phyloP scores from a whole-genome alignment of 2,888 invertebrate species.

The Drosophila bunnanda region DNA sequence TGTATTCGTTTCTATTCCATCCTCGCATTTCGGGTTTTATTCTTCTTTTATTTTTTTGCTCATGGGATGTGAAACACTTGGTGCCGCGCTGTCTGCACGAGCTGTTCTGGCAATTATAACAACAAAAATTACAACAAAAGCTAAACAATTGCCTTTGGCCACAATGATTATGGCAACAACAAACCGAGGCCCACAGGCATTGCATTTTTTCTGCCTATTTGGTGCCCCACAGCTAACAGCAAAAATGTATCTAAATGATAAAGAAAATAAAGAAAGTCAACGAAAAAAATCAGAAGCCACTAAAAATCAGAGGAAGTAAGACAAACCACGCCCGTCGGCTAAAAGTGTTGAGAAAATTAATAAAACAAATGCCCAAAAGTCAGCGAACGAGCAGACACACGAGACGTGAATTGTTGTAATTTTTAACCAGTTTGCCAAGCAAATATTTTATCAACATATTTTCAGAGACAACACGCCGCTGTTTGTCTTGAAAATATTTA shows the following conservation, averaged over 20 bases:
- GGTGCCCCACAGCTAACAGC: slow-evolving; percentile 55
- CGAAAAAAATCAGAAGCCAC: background rate
- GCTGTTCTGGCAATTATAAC: slow-evolving; percentile 56
- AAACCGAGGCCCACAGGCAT: slow-evolving; percentile 51
- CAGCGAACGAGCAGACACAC: slow-evolving; percentile 41
- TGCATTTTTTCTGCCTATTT: slow-evolving; percentile 61
- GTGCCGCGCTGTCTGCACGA: slow-evolving; percentile 76
- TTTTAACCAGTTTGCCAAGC: slow-evolving; percentile 81
- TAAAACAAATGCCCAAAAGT: slow-evolving; percentile 76
- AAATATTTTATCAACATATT: slow-evolving; percentile 82
- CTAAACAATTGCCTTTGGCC: slow-evolving; percentile 24
- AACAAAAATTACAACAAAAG: slow-evolving; percentile 35
- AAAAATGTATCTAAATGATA: slow-evolving; percentile 51
- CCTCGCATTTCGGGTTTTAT: slow-evolving; percentile 1
- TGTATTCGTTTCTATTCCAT: slow-evolving; percentile 31
- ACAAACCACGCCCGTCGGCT: slow-evolving; percentile 51
- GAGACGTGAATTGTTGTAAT: slow-evolving; percentile 67
- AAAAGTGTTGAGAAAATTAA: slow-evolving; percentile 70
- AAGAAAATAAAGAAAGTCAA: background rate
- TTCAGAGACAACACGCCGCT: slow-evolving; percentile 82
- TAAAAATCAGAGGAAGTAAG: background rate
- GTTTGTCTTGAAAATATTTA: slow-evolving; percentile 84
- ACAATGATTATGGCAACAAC: slow-evolving; percentile 68
- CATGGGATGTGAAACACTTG: slow-evolving; percentile 75
- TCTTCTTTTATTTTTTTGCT: slow-evolving; percentile 41